Evolutionary conservation across 2,113 vertebrate species (phyloP).

Genomic region (Phalacrocorax brasilianus): DNA sequence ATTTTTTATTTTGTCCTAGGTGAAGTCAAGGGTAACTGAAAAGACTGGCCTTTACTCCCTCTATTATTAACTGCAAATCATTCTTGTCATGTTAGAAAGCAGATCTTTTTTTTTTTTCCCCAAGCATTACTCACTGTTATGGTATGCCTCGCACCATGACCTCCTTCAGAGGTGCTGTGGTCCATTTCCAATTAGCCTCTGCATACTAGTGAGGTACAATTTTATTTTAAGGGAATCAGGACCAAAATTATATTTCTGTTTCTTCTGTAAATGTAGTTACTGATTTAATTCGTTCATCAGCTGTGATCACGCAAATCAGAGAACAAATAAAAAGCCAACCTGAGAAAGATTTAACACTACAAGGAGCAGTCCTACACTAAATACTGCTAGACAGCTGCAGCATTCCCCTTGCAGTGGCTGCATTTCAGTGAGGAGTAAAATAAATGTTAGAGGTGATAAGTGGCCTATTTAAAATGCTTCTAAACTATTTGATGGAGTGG

Average conservation of each 20-base stretch:
- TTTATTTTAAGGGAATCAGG: constrained; percentile 30
- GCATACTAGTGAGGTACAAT: constrained; percentile 8
- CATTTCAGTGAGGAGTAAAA: neutral
- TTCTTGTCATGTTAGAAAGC: constrained; percentile 76
- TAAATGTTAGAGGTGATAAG: neutral
- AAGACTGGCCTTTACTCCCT: constrained; percentile 70
- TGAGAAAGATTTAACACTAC: neutral
- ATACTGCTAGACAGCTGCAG: neutral
- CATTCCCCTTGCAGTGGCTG: neutral
- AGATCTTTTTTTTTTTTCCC: constrained; percentile 47
- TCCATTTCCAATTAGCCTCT: constrained; percentile 69
- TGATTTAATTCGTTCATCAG: neutral
- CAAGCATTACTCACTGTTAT: constrained; percentile 69
- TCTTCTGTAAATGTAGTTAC: neutral
- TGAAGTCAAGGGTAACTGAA: constrained; percentile 78
- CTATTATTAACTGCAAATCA: constrained; percentile 79
- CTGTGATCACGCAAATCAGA: neutral
- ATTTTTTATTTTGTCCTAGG: constrained; percentile 76
- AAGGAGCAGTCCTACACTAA: neutral
- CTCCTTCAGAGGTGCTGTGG: constrained; percentile 62
- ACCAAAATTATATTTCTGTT: constrained; percentile 14
- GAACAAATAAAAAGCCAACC: neutral
- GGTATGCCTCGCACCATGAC: constrained; percentile 59
- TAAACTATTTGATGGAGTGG: neutral
- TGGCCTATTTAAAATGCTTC: neutral